Base-by-base conservation (phyloP, 2,113 vertebrate genomes). In the Oxyura jamaicensis region DNA sequence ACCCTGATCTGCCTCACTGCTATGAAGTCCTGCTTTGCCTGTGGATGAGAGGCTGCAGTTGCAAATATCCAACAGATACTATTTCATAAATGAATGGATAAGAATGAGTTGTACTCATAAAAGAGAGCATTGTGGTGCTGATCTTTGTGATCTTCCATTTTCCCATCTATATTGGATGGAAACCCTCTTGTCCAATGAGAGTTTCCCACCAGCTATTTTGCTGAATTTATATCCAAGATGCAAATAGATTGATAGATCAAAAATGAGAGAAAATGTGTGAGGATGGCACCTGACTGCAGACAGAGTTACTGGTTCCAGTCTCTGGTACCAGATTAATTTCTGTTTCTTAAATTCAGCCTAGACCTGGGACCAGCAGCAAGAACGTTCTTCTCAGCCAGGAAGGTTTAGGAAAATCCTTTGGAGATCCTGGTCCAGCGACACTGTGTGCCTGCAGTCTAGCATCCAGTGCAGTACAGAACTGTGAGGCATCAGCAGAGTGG, bases 361-460 rank as follows among this genome's bases (percentile, higher is more conserved):
- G n/a, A 11, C 6, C 33, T 86, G 16, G 5, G 7, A 83, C 28
- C 52, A 72, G 19, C 42, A 60, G 15, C 21, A 83, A 46, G 9
- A 59, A 2, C 3, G 12, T 67, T 58, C 17, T 72, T 63, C 86
- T 31, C 71, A 73, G 16, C 1, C 8, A 15, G 39, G 48, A 25
- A 31, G 13, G 7, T 10, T 31, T 3, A 13, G 3, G 3, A 36
- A 63, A 58, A 44, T 17, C 1, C 4, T 5, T 42, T 53, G 22
- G 14, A 65, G 16, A 3, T 0, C 3, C 3, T 9, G 8, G 5
- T 21, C 6, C 22, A 13, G 16, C 3, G 16, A 16, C 2, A 6
- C 42, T 50, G 26, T 41, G 62, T 29, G 10, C 11, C 13, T 67
- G 26, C 28, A 3, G 20, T 20, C 7, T 1, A 75, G n/a, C 42